phyloP scores from a whole-genome alignment of 2,113 vertebrate species.

The Colaptes auratus region DNA sequence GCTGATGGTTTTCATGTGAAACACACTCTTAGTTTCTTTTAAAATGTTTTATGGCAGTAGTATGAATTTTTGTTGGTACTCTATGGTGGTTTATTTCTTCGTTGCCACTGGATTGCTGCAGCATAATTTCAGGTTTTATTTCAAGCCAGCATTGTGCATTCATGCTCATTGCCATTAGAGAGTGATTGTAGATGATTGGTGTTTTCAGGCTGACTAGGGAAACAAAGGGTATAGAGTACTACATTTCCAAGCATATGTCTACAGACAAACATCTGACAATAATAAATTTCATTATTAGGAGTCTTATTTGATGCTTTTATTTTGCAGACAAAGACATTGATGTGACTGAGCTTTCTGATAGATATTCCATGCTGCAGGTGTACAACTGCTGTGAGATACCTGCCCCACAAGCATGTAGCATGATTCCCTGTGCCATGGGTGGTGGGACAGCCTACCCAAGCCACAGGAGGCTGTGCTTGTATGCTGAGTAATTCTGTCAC shows the following conservation, averaged over 20 bases:
- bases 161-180: not conserved
- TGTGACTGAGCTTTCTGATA: not conserved
- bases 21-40: not conserved
- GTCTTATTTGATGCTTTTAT: not conserved
- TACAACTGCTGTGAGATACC: not conserved
- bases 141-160: not conserved
- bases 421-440: not conserved
- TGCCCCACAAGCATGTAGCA: fast-evolving
- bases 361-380: no score
- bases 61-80: not conserved
- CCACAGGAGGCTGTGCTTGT: fast-evolving
- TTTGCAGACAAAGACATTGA: not conserved
- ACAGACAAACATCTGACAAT: not conserved
- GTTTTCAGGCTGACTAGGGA: not conserved
- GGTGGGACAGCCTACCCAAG: not conserved
- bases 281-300: not conserved
- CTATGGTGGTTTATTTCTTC: not conserved
- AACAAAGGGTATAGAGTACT: not conserved
- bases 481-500: not conserved
- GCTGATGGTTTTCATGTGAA: not conserved
- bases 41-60: not conserved
- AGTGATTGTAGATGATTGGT: not conserved
- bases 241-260: not conserved
- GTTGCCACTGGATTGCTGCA: not conserved
- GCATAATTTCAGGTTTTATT: not conserved